A percentile compares a stretch with the other conserved stretches of the same genome.
Evolutionary conservation across 2,888 invertebrate species (phyloP).

Genomic region (Charanyca ferruginea): DNA sequence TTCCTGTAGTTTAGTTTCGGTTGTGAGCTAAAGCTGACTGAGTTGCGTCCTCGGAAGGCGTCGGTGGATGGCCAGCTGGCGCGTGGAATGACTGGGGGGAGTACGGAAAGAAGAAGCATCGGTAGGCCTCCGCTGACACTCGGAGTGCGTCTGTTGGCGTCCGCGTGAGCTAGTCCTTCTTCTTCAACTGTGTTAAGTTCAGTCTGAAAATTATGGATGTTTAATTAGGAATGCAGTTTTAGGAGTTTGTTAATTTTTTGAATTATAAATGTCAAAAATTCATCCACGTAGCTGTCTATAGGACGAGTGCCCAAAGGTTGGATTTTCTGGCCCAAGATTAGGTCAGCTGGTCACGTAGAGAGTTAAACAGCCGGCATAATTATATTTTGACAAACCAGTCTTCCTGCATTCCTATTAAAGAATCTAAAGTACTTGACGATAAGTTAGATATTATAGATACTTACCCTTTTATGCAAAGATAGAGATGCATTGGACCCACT

Average conservation of each 20-base stretch:
- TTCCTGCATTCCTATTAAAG: too few species aligned
- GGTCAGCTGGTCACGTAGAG: too few species aligned
- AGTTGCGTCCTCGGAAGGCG: conserved; percentile 91
- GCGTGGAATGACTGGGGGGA: conserved; percentile 94
- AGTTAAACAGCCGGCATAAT: too few species aligned
- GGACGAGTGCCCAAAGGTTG: too few species aligned
- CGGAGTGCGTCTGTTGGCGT: conserved; percentile 87
- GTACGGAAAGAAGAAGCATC: conserved; percentile 93
- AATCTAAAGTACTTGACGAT: too few species aligned
- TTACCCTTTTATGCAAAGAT: conserved; percentile 80
- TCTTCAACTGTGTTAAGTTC: conserved; percentile 88
- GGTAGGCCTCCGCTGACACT: conserved; percentile 94
- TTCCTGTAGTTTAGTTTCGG: conserved; percentile 92
- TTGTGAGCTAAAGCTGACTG: conserved; percentile 93
- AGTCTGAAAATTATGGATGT: conserved; percentile 71
- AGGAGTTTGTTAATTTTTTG: too few species aligned
- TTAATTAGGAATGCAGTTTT: background rate
- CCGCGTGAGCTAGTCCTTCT: conserved; percentile 73
- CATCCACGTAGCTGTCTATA: too few species aligned
- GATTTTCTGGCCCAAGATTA: too few species aligned
- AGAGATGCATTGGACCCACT: conserved; percentile 84
- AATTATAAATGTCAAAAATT: too few species aligned
- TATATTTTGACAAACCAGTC: too few species aligned
- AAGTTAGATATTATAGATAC: conserved; percentile 23
- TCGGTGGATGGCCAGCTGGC: conserved; percentile 95